phyloP scores from a whole-genome alignment of 2,888 invertebrate genomes.

The Ypsolopha scabrella region DNA sequence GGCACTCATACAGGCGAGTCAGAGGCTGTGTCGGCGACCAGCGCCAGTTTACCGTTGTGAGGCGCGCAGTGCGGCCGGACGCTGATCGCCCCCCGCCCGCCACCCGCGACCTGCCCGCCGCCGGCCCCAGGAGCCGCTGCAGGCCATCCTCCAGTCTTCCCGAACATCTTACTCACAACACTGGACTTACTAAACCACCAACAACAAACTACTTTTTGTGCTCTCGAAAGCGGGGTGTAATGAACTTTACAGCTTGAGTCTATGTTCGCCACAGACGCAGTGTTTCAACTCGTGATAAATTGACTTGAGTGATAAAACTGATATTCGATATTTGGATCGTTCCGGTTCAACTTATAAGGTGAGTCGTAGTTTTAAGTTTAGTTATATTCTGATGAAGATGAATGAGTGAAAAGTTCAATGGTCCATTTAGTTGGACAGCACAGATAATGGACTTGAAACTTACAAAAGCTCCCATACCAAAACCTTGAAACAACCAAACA shows the following conservation, averaged over 20 bases:
- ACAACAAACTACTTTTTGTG: slow-evolving; percentile 30
- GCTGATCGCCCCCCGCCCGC: slow-evolving; percentile 15
- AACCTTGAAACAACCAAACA: no score
- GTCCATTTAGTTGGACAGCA: no score
- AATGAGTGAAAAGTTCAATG: no score
- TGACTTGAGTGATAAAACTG: slow-evolving; percentile 59
- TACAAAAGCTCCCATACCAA: no score
- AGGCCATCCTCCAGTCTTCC: slow-evolving; percentile 28
- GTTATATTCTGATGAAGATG: no score
- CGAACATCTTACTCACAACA: neutral
- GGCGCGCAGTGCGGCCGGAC: slow-evolving; percentile 69
- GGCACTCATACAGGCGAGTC: slow-evolving; percentile 63
- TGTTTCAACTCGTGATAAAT: slow-evolving; percentile 61
- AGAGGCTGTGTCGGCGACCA: slow-evolving; percentile 60
- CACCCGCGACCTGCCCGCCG: slow-evolving; percentile 58
- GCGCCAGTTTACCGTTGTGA: slow-evolving; percentile 69
- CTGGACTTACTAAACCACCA: slow-evolving; percentile 4
- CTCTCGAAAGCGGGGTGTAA: slow-evolving; percentile 26
- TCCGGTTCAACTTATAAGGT: no score
- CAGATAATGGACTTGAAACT: no score
- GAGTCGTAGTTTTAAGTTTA: no score
- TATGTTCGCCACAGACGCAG: slow-evolving; percentile 49
- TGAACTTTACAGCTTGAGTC: slow-evolving; percentile 31
- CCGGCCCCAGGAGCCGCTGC: slow-evolving; percentile 32
- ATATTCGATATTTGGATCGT: slow-evolving; percentile 27